Evolutionary conservation across 1,140 invertebrate species (phyloP).

Genomic region (Ceratosolen solmsi): DNA sequence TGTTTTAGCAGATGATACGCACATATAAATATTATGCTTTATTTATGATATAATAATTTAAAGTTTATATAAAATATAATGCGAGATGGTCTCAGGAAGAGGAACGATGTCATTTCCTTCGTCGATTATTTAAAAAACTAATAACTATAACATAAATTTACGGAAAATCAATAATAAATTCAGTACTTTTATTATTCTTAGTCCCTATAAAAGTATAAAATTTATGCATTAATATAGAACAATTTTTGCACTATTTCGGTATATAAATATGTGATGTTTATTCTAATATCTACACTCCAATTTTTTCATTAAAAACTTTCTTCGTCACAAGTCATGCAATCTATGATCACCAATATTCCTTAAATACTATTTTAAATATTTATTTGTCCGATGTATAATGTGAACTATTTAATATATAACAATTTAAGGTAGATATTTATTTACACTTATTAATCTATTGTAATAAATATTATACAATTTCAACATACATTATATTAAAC

Average conservation of each 20-base stretch:
- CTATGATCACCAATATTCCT: not conserved
- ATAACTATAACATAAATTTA: not conserved
- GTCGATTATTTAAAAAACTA: not conserved
- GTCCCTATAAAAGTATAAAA: not conserved
- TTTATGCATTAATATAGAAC: not conserved
- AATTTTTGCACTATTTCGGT: not conserved
- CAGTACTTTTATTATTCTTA: not conserved
- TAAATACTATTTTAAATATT: not conserved
- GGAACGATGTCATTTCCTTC: not conserved
- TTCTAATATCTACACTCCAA: no score
- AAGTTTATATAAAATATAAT: not conserved
- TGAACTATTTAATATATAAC: no score
- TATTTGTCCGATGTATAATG: no score
- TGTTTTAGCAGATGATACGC: not conserved
- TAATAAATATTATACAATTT: no score
- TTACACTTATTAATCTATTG: no score
- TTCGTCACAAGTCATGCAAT: not conserved
- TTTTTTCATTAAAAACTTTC: not conserved
- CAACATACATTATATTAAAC: no score
- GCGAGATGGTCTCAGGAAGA: not conserved
- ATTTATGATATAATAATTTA: not conserved
- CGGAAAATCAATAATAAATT: not conserved
- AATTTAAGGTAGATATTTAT: no score
- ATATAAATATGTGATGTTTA: not conserved
- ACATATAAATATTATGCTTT: constrained; percentile 14